Percentiles rank a stretch among this genome's conserved stretches.
phyloP scores from a whole-genome alignment of 2,113 vertebrate genomes.

The cattle (Bos taurus) region DNA sequence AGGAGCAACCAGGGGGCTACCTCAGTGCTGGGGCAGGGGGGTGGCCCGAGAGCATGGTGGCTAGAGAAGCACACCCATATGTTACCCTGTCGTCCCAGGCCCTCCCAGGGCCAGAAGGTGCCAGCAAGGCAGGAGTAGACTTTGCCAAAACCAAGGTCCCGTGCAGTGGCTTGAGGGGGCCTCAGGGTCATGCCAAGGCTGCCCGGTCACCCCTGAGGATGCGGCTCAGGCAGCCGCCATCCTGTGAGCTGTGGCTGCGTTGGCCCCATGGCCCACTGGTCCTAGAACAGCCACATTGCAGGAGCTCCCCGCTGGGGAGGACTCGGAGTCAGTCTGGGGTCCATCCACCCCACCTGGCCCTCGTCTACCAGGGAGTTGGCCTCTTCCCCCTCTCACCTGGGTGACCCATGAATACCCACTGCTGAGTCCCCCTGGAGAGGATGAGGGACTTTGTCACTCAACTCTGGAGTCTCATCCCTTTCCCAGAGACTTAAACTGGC shows the following conservation, averaged over 20 bases:
- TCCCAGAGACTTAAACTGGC: neutral
- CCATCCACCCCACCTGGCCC: neutral
- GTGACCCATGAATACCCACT: fast-evolving
- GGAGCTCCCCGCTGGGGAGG: neutral
- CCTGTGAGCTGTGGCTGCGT: fast-evolving
- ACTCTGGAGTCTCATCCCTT: neutral
- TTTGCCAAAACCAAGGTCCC: neutral
- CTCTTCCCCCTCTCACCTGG: neutral
- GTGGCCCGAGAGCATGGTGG: neutral
- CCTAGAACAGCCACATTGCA: neutral
- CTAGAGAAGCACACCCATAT: fast-evolving
- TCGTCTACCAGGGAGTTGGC: fast-evolving
- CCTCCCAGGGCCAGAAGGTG: neutral
- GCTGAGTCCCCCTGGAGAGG: neutral
- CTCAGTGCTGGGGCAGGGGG: fast-evolving
- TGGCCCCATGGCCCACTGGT: neutral
- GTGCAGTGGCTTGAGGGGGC: neutral
- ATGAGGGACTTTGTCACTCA: neutral
- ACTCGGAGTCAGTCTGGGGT: neutral
- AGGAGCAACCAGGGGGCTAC: neutral
- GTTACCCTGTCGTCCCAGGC: fast-evolving
- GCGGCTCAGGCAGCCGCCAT: fast-evolving
- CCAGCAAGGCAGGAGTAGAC: neutral
- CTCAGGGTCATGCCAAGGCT: neutral
- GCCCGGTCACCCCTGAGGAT: neutral